phyloP scores from a whole-genome alignment of 2,888 invertebrate genomes.

The Rhagium mordax region DNA sequence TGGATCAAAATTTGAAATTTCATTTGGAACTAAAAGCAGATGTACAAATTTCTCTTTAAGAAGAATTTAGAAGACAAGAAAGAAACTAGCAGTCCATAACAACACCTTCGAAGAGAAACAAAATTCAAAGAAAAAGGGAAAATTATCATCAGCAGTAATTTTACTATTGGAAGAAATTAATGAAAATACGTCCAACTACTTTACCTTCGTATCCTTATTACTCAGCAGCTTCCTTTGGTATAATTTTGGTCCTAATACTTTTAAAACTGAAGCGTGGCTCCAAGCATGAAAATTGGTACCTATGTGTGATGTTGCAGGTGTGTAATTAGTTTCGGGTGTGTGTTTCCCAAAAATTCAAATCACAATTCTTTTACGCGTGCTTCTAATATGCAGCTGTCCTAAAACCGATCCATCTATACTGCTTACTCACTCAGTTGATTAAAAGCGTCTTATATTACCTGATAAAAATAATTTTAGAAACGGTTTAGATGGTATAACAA shows the following conservation, averaged over 20 bases:
- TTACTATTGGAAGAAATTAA: too few species aligned
- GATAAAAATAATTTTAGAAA: background rate
- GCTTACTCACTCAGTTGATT: constrained; percentile 17
- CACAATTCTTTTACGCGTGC: constrained; percentile 14
- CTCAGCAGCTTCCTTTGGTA: too few species aligned
- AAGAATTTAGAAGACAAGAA: too few species aligned
- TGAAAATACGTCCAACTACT: too few species aligned
- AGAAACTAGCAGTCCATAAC: too few species aligned
- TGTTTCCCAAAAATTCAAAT: constrained; percentile 7
- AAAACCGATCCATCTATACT: background rate
- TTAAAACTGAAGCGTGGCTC: background rate
- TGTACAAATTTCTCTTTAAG: too few species aligned
- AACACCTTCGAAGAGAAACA: too few species aligned
- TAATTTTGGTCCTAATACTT: background rate
- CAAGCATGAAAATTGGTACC: background rate
- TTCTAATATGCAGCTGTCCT: constrained; percentile 8
- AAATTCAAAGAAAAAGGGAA: too few species aligned
- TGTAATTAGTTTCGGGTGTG: constrained; percentile 9
- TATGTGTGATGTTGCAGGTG: constrained; percentile 7
- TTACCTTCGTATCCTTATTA: too few species aligned
- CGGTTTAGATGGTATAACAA: background rate
- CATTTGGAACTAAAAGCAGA: too few species aligned
- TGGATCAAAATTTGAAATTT: too few species aligned
- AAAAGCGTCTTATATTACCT: background rate
- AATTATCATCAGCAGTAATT: too few species aligned